Base-by-base conservation (phyloP, 2,797 vertebrate genomes). In the Iguana delicatissima region DNA sequence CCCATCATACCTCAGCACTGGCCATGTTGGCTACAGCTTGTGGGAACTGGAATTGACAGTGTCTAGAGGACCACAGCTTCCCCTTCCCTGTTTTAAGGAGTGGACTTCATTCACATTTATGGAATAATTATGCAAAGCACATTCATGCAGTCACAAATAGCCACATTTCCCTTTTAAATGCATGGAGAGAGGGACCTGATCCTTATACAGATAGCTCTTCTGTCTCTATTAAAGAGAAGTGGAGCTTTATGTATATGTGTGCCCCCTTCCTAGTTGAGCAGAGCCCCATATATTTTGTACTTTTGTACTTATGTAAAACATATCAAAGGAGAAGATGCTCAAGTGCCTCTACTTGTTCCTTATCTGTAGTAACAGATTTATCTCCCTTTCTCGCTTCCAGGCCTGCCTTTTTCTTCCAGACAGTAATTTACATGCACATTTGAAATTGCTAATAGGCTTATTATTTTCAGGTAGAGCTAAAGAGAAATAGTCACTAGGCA, bases 381-480 rank as follows among this genome's bases (percentile, higher is more conserved):
- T 50, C 32, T 85, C 24, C 73, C 24, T 13, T 62, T 10, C 16
- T 24, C 18, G 5, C 32, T 20, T 42, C n/a, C 52, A 42, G n/a
- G 35, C 38, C 13, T 62, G 52, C 55, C 42, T 81, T 90, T 22
- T 32, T 74, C 32, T 29, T 52, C 32, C 46, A 85, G 38, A 74
- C 74, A 32, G 20, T 74, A 35, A 82, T 80, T 90, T 73, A 86
- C 77, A 72, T 72, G 50, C 50, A 72, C 24, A 73, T 90, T 72
- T 80, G 29, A 73, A 80, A 72, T 59, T 69, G 22, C 74, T 85
- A 85, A 85, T 57, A 35, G 74, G 62, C 50, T 69, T 77, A 73
- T 79, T 79, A 59, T 86, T 80, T 86, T 86, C 20, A 81, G 57
- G 26, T 74, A 16, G 42, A 67, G 82, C n/a, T 64, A 35, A 84